phyloP scores from a whole-genome alignment of 2,797 vertebrate genomes.

The Leptodactylus fallax region DNA sequence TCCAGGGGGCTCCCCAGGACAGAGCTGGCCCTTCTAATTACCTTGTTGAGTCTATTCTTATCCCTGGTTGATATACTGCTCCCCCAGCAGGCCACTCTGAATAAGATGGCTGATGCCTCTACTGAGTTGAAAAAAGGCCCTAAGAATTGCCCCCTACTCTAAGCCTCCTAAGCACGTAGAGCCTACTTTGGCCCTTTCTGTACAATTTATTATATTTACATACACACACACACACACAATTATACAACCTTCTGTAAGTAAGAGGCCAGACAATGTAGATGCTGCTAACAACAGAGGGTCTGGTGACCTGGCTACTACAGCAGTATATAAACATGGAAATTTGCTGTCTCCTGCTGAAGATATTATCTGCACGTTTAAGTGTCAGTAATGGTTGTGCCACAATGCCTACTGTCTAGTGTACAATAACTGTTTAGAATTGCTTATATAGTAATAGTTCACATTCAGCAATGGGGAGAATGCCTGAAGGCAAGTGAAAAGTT shows the following conservation, averaged over 20 bases:
- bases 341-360: background rate
- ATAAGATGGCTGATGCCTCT: too few relatives aligned
- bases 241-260: background rate
- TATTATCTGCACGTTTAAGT: slow-evolving; percentile 7
- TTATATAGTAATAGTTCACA: slow-evolving; percentile 10
- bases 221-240: too few relatives aligned
- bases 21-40: too few relatives aligned
- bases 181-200: too few relatives aligned
- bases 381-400: background rate
- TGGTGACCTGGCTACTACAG: background rate
- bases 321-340: slow-evolving; percentile 39
- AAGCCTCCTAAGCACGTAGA: too few relatives aligned
- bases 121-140: too few relatives aligned
- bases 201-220: too few relatives aligned
- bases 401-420: background rate
- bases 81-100: too few relatives aligned
- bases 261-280: slow-evolving; percentile 11
- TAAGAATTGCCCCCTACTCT: too few relatives aligned
- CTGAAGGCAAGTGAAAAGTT: slow-evolving; percentile 31
- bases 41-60: too few relatives aligned
- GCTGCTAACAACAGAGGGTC: background rate
- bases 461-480: slow-evolving; percentile 20
- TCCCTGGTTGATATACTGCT: too few relatives aligned
- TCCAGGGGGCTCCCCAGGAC: too few relatives aligned
- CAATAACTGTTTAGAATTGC: slow-evolving; percentile 16